Percentiles rank a stretch among this genome's conserved stretches.
These are phyloP conservation scores for Gobionotothen gibberifrons DNA, from an alignment of 2,797 vertebrate genomes.

Conservation along the genomic window DNA sequence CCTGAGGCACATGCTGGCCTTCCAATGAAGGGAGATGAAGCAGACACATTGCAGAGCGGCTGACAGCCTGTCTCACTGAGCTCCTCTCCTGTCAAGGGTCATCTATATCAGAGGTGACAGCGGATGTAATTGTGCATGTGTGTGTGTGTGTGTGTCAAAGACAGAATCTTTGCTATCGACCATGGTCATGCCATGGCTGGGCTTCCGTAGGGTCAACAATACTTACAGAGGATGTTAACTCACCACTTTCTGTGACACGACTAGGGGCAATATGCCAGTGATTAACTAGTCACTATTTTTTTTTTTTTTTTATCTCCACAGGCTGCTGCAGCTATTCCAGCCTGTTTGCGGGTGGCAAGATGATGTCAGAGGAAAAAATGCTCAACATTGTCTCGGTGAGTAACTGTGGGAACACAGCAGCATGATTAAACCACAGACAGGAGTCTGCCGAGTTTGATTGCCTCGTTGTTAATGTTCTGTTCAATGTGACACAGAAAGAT, in stretches of 20 bases:
- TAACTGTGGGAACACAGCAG: conserved; percentile 57
- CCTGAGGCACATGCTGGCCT: conserved; percentile 73
- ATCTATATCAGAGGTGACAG: conserved; percentile 70
- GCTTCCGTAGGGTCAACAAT: conserved; percentile 59
- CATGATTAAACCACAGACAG: conserved; percentile 59
- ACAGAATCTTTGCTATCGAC: conserved; percentile 65
- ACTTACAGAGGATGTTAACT: conserved; percentile 53
- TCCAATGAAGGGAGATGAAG: conserved; percentile 60
- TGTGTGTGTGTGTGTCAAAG: conserved; percentile 23
- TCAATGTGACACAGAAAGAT: conserved; percentile 60
- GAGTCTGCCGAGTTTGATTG: conserved; percentile 54
- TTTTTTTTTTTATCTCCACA: conserved; percentile 33
- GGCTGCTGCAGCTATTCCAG: conserved; percentile 39
- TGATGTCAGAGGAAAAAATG: conserved; percentile 52
- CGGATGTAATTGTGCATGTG: conserved; percentile 27
- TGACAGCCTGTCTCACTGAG: conserved; percentile 70
- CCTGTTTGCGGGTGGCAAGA: conserved; percentile 40
- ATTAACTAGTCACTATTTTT: conserved; percentile 55
- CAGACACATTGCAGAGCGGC: conserved; percentile 57
- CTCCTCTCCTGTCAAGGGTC: conserved; percentile 62
- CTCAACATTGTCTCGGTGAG: conserved; percentile 53
- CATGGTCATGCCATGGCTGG: conserved; percentile 40
- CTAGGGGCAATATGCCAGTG: conserved; percentile 43
- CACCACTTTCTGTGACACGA: conserved; percentile 52
- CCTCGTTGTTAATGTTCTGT: conserved; percentile 62